phyloP scores from a whole-genome alignment of 2,888 invertebrate genomes.

The Uropetala carovei region DNA sequence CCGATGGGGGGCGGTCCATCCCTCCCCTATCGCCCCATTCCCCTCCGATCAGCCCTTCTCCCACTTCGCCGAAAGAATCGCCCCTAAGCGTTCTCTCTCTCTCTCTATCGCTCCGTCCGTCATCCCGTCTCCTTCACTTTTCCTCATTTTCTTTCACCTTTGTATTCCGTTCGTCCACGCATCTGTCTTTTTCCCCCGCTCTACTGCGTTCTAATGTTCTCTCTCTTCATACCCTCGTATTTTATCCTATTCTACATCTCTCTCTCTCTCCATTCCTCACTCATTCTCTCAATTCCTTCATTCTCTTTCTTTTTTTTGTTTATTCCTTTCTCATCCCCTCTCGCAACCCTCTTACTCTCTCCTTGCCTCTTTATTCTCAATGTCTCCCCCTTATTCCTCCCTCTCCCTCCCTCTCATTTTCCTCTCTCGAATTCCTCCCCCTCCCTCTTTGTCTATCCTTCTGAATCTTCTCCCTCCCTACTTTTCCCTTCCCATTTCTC shows the following conservation, averaged over 20 bases:
- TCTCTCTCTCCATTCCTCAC: neutral
- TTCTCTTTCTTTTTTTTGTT: neutral
- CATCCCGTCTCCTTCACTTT: neutral
- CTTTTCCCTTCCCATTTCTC: neutral
- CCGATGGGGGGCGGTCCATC: constrained; percentile 20
- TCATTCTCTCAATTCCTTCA: neutral
- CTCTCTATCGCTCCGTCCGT: neutral
- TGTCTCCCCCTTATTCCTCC: neutral
- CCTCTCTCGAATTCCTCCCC: neutral
- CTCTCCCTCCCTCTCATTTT: neutral
- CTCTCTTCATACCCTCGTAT: too few species aligned
- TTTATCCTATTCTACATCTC: neutral
- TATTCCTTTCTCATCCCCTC: neutral
- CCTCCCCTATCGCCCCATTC: neutral
- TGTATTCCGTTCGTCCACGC: neutral
- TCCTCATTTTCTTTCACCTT: neutral
- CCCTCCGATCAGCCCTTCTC: neutral
- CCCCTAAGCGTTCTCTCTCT: neutral
- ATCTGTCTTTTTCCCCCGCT: too few species aligned
- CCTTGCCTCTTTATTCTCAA: neutral
- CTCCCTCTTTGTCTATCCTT: neutral
- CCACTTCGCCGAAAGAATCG: neutral
- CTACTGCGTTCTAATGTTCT: too few species aligned
- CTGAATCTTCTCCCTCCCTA: neutral
- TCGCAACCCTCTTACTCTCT: neutral